A percentile compares a stretch with the other conserved stretches of the same genome.
These are phyloP conservation scores for Diabrotica virgifera DNA, from an alignment of 1,140 invertebrate species.

Conservation along the genomic window DNA sequence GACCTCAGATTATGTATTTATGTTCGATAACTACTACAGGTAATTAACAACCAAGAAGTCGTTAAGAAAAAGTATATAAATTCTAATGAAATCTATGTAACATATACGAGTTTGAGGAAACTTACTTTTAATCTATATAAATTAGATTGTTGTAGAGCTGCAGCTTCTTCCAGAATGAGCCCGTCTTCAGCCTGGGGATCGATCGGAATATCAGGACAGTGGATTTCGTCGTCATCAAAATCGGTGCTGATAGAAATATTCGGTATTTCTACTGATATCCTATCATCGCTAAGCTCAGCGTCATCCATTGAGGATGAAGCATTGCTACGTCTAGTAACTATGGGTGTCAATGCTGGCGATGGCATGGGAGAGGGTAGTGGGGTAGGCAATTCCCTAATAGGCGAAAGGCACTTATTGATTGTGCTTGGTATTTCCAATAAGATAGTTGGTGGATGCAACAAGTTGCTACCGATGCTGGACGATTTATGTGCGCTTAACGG, in stretches of 20 bases:
- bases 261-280: slow-evolving; percentile 48
- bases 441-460: slow-evolving; percentile 65
- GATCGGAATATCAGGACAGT: slow-evolving; percentile 40
- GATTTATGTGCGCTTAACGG: slow-evolving; percentile 61
- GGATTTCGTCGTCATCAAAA: slow-evolving; percentile 41
- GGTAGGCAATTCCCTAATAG: slow-evolving; percentile 69
- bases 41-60: no score
- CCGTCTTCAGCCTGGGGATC: slow-evolving; percentile 45
- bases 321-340: slow-evolving; percentile 38
- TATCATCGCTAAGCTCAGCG: slow-evolving; percentile 48
- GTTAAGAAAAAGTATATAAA: no score
- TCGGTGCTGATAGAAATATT: slow-evolving; percentile 46
- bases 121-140: slow-evolving; percentile 39
- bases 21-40: no score
- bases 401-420: slow-evolving; percentile 70
- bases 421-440: slow-evolving; percentile 67
- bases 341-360: slow-evolving; percentile 65
- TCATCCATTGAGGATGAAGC: slow-evolving; percentile 48
- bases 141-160: slow-evolving; percentile 40
- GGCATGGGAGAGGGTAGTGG: slow-evolving; percentile 65
- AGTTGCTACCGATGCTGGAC: slow-evolving; percentile 51
- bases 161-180: slow-evolving; percentile 46
- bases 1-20: no score
- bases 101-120: background rate
- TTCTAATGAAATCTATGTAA: no score